These are phyloP conservation scores for Pyrocoelia pectoralis DNA, from an alignment of 2,888 invertebrate species.

Conservation along the genomic window DNA sequence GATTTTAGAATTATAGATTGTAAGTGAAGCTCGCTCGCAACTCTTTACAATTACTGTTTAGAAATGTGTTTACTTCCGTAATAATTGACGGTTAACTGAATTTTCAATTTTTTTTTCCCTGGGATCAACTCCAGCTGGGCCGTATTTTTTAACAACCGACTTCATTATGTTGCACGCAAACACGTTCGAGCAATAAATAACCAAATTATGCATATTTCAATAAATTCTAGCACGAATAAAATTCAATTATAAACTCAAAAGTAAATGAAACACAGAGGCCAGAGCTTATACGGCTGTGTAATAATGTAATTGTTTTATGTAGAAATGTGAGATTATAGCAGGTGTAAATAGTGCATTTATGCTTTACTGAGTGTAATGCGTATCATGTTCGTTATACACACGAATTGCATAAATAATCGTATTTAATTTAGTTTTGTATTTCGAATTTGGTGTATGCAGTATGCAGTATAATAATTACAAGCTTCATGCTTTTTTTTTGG, in stretches of 20 bases:
- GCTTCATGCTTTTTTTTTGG: too few species aligned
- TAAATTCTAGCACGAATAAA: too few species aligned
- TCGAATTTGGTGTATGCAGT: too few species aligned
- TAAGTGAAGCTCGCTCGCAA: too few species aligned
- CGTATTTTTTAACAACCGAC: background rate
- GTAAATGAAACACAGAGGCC: background rate
- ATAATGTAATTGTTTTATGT: slow-evolving; percentile 25
- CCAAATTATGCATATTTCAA: background rate
- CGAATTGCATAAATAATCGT: slow-evolving; percentile 4
- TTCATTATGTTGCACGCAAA: slow-evolving; percentile 3
- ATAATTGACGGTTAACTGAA: background rate
- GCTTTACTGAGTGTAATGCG: slow-evolving; percentile 22
- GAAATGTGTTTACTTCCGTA: too few species aligned
- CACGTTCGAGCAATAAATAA: background rate
- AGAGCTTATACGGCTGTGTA: background rate
- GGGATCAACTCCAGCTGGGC: background rate
- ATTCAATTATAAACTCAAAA: too few species aligned
- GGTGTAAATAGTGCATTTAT: slow-evolving; percentile 20
- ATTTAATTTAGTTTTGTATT: background rate
- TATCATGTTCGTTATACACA: slow-evolving; percentile 16
- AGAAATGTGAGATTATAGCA: slow-evolving; percentile 23
- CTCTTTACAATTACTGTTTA: too few species aligned
- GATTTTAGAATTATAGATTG: too few species aligned
- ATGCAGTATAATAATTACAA: too few species aligned
- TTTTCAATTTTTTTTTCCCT: background rate